Base-by-base conservation (phyloP, 1,140 invertebrate species). In the Harlomillsia oculata region DNA sequence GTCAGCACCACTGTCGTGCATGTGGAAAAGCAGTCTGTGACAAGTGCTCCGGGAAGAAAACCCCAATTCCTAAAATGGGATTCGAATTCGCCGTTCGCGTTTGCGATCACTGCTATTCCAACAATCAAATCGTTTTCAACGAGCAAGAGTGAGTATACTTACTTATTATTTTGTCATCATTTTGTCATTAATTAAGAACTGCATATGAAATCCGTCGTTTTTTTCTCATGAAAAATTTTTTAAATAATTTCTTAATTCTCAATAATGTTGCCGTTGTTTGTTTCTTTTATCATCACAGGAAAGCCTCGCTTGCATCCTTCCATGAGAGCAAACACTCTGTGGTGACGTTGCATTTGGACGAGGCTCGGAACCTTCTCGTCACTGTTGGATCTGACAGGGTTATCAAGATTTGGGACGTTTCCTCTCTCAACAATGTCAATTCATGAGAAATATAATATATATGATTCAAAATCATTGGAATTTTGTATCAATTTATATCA, bases 71-170 rank as follows among this genome's bases (percentile, higher is more conserved):
- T 0, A 76, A 83, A 43, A 91, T 98, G 87, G 96, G 96, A 29
- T 98, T 94, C 75, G 96, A 99, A 75, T 95, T 94, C 76, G 87
- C 90, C 71, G 92, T 98, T 50, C 76, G 96, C 57, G 87, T 98
- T 30, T 99, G 96, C 75, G 87, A 92, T 69, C 82, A 83, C 18
- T 99, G 96, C 74, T 83, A 84, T 71, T 78, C 87, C 66, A 81
- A 83, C 57, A 92, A 95, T 87, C 91, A 73, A 74, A 72, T 53
- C 26, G 11, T 32, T 40, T 34, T n/a, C n/a, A n/a, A n/a, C n/a
- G n/a, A n/a, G n/a, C n/a, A n/a, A n/a, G n/a, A n/a, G n/a, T n/a
- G n/a, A n/a, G n/a, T n/a, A n/a, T n/a, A n/a, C n/a, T n/a, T n/a
- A 59, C 29, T 18, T n/a, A 62, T 41, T 56, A 52, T 8, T 21